Conservation (phyloP, 2,113 vertebrate genomes). For the Scortum barcoo region DNA sequence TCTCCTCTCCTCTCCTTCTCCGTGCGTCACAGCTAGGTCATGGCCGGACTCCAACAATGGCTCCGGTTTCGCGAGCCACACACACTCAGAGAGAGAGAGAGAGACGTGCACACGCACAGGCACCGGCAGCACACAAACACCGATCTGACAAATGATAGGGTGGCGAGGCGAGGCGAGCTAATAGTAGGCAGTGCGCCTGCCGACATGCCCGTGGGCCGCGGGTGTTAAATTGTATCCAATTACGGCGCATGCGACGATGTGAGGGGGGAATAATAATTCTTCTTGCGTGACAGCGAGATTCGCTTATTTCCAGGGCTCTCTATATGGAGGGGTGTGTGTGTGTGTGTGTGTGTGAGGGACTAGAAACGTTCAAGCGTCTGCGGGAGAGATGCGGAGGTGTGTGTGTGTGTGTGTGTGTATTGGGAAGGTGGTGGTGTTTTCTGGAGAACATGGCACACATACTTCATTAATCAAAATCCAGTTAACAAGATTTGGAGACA, state of each 20-base stretch:
- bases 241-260: conserved; percentile 80
- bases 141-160: conserved; percentile 81
- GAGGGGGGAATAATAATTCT: conserved; percentile 81
- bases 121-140: conserved; percentile 62
- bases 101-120: conserved; percentile 27
- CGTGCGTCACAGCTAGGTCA: conserved; percentile 83
- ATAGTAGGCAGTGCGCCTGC: conserved; percentile 79
- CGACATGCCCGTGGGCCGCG: conserved; percentile 82
- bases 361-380: conserved; percentile 44
- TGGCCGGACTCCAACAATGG: conserved; percentile 82
- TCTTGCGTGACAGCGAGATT: conserved; percentile 81
- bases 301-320: conserved; percentile 76
- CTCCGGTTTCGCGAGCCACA: conserved; percentile 72
- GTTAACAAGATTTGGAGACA: conserved; percentile 75
- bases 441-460: conserved; percentile 57
- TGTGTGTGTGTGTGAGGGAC: too few relatives aligned
- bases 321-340: conserved; percentile 49
- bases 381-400: conserved; percentile 27
- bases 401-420: conserved; percentile 1
- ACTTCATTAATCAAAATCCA: conserved; percentile 82
- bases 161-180: conserved; percentile 77
- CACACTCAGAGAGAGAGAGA: too few relatives aligned
- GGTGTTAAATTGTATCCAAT: conserved; percentile 88
- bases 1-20: conserved; percentile 34
- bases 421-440: conserved; percentile 31